Base-by-base conservation (phyloP, 2,888 invertebrate species). In the Merodon equestris region DNA sequence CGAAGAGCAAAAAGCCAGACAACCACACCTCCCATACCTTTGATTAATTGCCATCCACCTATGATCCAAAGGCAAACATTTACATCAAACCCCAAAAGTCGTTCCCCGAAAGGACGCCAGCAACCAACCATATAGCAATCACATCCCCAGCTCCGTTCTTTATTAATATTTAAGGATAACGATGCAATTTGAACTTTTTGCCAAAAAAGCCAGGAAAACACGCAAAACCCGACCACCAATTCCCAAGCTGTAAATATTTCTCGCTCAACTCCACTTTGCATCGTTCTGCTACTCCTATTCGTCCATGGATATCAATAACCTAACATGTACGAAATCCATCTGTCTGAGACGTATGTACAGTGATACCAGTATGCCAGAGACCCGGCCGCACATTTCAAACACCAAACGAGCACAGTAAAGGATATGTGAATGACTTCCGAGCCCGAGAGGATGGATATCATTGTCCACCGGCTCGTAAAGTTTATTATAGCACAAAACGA, bases 381-480 rank as follows among this genome's bases (percentile, higher is more conserved):
- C 63, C 64, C 54, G 53, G 57, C 63, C 27, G n/a, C 51, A 71
- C 63, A 74, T 68, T 79, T 79, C 64, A 60, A 19, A 68, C 64
- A 27, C 27, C 27, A 27, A 27, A 27, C 27, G 27, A 27, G 27
- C 7, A 27, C 7, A 27, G 27, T 27, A 27, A 27, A 79, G 79
- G 74, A 74, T 79, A 79, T 79, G 79, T 79, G 79, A 79, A 79
- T 68, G 74, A 79, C 79, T 79, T 79, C 74, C 79, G 79, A 74
- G 74, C 53, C 63, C 74, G 74, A 73, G 27, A 27, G 74, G 79
- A 79, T 79, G 74, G 79, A 79, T 79, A 79, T 79, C 79, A 79
- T 79, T 79, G 79, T 79, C 79, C 79, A 79, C 79, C 74, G 74
- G 79, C 54, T 79, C 79, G 79, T 79, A 79, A 79, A 74, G 79